Base-by-base conservation (phyloP, 2,888 invertebrate genomes). In the Nymphalis urticae region DNA sequence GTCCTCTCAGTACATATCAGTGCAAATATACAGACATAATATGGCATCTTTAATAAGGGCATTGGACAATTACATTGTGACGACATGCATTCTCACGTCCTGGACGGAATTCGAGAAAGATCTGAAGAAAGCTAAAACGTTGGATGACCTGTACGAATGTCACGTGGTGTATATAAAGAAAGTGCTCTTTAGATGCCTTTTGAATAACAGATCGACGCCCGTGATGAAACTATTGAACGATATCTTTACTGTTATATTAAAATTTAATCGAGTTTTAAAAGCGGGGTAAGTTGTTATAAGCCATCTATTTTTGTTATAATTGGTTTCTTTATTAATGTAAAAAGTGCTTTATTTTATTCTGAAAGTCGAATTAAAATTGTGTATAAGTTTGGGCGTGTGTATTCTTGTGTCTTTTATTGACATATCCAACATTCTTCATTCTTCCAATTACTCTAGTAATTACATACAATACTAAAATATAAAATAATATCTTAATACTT, bases 11-110 rank as follows among this genome's bases (percentile, higher is more conserved):
- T 96, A 96, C 85, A 94, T 95, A 63, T 93, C 94, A 64, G 85
- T 96, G 13, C 96, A 97, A 80, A 90, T 95, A 69, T 95, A 95
- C 77, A 93, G 97, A 0, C 96, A 96, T 79, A 93, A 95, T 24
- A 95, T 97, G 95, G 95, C 95, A 42, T 96, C 96, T 68, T 95
- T 97, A 80, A 94, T 97, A 58, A 94, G 95, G 69, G 95, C 96
- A 0, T 82, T 97, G 36, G 95, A 96, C 82, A 96, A 95, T 86
- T 97, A 97, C 81, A 94, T 97, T 64, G 95, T 95, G 0, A 95
- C 96, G 0, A 96, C 95, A 63, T 96, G 96, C 42, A 90, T 97
- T 42, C 95, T 96, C 64, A 93, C 94, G 0, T 95, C 96, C 2
- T 97, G 97, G 97, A 94, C 94, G 2, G 94, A 95, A 71, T 95